phyloP scores from a whole-genome alignment of 1,140 invertebrate genomes.

The Drosophila guanche region DNA sequence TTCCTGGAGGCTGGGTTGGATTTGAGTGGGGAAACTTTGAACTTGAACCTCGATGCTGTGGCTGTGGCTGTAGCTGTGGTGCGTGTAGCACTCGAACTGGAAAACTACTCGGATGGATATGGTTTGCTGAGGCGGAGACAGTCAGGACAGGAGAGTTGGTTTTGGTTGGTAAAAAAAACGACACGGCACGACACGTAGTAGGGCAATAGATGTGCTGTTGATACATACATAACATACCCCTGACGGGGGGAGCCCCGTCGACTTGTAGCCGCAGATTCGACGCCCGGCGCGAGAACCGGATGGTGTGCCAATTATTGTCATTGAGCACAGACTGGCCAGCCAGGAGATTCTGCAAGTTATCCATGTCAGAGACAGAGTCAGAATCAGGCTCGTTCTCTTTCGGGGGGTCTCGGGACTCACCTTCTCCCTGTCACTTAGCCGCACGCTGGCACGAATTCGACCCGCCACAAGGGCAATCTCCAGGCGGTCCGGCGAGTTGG shows the following conservation, averaged over 20 bases:
- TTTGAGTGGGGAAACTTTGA: constrained; percentile 31
- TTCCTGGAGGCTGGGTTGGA: constrained; percentile 12
- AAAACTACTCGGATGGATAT: constrained; percentile 41
- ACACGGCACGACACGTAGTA: constrained; percentile 84
- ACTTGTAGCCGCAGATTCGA: constrained; percentile 92
- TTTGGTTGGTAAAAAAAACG: constrained; percentile 75
- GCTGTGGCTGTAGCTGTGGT: constrained; percentile 1
- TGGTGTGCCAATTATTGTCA: constrained; percentile 97
- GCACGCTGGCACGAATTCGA: constrained; percentile 90
- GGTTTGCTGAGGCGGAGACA: constrained; percentile 21
- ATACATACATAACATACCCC: constrained; percentile 91
- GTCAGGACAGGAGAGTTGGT: constrained; percentile 14
- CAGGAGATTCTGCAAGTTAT: constrained; percentile 88
- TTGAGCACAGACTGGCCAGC: constrained; percentile 92
- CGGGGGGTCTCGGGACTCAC: constrained; percentile 83
- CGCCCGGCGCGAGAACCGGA: constrained; percentile 92
- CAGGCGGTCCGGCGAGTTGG: constrained; percentile 90
- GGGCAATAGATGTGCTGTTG: constrained; percentile 85
- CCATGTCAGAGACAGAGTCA: not conserved
- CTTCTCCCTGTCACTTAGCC: constrained; percentile 94
- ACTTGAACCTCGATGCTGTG: constrained; percentile 41
- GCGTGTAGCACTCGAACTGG: constrained; percentile 43
- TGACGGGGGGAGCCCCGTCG: constrained; percentile 91
- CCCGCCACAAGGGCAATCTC: constrained; percentile 93
- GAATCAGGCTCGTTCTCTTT: not conserved